These are phyloP conservation scores for Drosophila funebris DNA, from an alignment of 1,140 invertebrate species.

Conservation along the genomic window DNA sequence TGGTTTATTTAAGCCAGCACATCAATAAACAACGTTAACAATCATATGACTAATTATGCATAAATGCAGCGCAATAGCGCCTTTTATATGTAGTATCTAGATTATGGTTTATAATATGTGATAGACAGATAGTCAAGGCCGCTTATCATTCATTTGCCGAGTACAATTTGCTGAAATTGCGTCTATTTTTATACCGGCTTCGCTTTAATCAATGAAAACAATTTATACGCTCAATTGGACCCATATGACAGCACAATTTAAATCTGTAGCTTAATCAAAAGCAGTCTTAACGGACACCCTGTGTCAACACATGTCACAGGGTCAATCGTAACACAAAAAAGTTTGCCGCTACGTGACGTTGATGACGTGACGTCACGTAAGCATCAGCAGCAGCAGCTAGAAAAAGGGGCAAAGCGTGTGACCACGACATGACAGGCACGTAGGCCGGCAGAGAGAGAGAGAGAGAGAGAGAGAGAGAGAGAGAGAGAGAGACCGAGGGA, in stretches of 20 bases:
- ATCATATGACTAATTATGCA: constrained; percentile 53
- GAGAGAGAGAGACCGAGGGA: background rate
- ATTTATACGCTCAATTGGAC: constrained; percentile 43
- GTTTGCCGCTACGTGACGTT: constrained; percentile 52
- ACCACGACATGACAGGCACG: constrained; percentile 42
- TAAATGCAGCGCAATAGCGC: constrained; percentile 19
- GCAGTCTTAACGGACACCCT: constrained; percentile 23
- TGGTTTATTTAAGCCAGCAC: constrained; percentile 18
- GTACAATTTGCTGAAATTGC: constrained; percentile 26
- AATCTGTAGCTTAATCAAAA: constrained; percentile 36
- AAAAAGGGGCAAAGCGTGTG: constrained; percentile 31
- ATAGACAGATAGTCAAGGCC: constrained; percentile 45
- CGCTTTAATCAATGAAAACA: constrained; percentile 54
- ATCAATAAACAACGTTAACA: constrained; percentile 15
- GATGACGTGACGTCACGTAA: constrained; percentile 45
- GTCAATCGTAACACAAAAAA: constrained; percentile 41
- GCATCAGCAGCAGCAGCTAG: constrained; percentile 40
- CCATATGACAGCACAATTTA: background rate
- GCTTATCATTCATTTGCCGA: constrained; percentile 47
- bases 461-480: background rate
- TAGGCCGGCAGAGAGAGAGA: constrained; percentile 19
- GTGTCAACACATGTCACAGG: constrained; percentile 53
- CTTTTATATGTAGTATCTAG: constrained; percentile 4
- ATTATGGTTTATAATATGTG: constrained; percentile 25
- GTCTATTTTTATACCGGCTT: constrained; percentile 21